phyloP scores from a whole-genome alignment of 37 sponge, comb jelly and placozoan species.

The Beroe forskalii region DNA sequence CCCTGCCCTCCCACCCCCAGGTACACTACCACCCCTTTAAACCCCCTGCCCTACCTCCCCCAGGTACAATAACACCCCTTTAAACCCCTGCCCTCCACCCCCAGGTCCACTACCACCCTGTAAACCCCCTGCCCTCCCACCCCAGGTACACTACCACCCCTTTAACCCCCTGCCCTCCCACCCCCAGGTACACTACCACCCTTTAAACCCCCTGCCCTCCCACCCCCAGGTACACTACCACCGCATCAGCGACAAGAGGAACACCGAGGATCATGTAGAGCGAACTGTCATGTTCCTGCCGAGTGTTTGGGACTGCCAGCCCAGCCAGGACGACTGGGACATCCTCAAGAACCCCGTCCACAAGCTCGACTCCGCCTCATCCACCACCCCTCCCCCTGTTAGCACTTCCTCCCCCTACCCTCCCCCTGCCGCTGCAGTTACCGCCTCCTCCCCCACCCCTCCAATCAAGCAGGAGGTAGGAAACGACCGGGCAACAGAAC shows the following conservation, averaged over 20 bases:
- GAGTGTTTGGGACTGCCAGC: slow-evolving; percentile 63
- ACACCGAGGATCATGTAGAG: slow-evolving; percentile 13
- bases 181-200: too few relatives aligned
- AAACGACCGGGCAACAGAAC: too few relatives aligned
- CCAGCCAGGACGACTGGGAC: slow-evolving; percentile 49
- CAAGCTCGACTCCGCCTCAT: background rate
- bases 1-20: too few relatives aligned
- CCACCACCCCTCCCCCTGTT: background rate
- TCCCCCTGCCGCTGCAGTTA: slow-evolving; percentile 11
- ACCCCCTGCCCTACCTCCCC: too few relatives aligned
- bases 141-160: background rate
- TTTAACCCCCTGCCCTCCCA: background rate
- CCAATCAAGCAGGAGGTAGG: background rate
- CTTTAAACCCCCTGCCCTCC: too few relatives aligned
- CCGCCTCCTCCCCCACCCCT: background rate
- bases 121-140: background rate
- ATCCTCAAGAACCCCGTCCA: slow-evolving; percentile 6
- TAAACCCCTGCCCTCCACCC: background rate
- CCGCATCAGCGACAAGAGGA: slow-evolving; percentile 41
- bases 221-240: slow-evolving; percentile 28
- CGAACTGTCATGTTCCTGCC: slow-evolving; percentile 37
- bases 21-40: too few relatives aligned
- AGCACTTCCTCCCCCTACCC: too few relatives aligned
- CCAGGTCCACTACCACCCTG: background rate
- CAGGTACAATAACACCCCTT: slow-evolving; percentile 23